Percentiles rank a stretch among this genome's conserved stretches.
Evolutionary conservation across 2,113 vertebrate species (phyloP).

Genomic region (Lates calcarifer): DNA sequence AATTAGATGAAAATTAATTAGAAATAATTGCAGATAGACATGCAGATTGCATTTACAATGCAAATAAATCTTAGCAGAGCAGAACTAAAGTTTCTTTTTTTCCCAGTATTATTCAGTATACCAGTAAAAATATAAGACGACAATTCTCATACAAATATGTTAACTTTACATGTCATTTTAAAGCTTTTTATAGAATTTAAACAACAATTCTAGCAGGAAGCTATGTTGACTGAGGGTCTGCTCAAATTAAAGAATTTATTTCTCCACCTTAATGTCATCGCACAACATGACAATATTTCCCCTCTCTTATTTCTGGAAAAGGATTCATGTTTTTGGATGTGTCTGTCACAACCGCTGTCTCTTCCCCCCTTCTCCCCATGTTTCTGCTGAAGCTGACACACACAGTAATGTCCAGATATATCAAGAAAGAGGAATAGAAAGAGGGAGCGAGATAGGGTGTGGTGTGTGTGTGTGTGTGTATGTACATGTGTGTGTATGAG

Average conservation of each 20-base stretch:
- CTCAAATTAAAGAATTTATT: slow-evolving; percentile 9
- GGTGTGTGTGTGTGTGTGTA: slow-evolving; percentile 35
- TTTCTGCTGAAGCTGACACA: slow-evolving; percentile 65
- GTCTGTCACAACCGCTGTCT: slow-evolving; percentile 36
- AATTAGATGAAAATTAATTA: slow-evolving; percentile 83
- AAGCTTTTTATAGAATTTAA: slow-evolving; percentile 18
- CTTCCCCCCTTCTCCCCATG: slow-evolving; percentile 15
- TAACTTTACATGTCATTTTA: slow-evolving; percentile 39
- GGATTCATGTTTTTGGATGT: slow-evolving; percentile 38
- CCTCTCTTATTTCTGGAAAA: slow-evolving; percentile 21
- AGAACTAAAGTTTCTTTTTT: slow-evolving; percentile 61
- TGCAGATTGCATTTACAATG: slow-evolving; percentile 79
- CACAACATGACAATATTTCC: slow-evolving; percentile 21
- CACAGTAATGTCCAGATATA: slow-evolving; percentile 75
- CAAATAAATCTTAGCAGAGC: slow-evolving; percentile 70
- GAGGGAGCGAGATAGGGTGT: slow-evolving; percentile 52
- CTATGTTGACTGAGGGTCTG: slow-evolving; percentile 2
- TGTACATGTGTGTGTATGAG: slow-evolving; percentile 36
- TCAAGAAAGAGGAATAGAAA: slow-evolving; percentile 68
- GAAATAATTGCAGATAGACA: slow-evolving; percentile 79
- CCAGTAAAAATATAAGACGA: slow-evolving; percentile 12
- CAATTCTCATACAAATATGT: slow-evolving; percentile 36
- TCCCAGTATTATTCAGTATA: slow-evolving; percentile 41
- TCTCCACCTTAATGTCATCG: not conserved
- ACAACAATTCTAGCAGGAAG: slow-evolving; percentile 1